Base-by-base conservation (phyloP, 2,797 vertebrate genomes). In the Helicolenus hilgendorfi region DNA sequence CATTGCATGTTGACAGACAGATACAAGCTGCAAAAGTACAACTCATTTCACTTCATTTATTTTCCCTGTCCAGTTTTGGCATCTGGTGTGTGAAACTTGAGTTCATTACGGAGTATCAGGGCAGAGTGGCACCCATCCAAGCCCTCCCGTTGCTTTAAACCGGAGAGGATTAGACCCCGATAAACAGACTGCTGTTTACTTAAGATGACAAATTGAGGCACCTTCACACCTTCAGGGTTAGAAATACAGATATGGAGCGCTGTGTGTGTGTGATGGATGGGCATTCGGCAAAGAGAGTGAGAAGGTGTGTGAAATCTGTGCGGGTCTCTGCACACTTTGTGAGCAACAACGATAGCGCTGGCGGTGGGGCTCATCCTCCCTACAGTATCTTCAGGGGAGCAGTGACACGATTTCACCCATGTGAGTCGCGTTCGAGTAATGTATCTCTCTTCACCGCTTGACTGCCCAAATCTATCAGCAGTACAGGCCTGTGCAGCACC, bases 121-220 rank as follows among this genome's bases (percentile, higher is more conserved):
- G 15, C 72, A 73, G 70, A 86, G 74, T 73, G 69, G 77, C 86
- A 89, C 41, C 59, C 53, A 55, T 87, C 81, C 86, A 84, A 83
- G 67, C 27, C 5, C 60, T 29, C 72, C 89, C 4, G 5, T 10
- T 27, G 77, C 85, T 88, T 86, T 63, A 69, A 90, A 90, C 72
- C 2, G 35, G 71, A 68, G 70, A 82, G 79, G 89, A 93, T 94
- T 80, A 92, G 77, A 76, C 56, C 15, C 81, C 68, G 95, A 96
- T 94, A 95, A 94, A 96, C 90, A 94, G 77, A 89, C 87, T 76
- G 71, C 58, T 90, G 94, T 93, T 95, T 95, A 95, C 79, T 87
- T 89, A 91, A 88, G 89, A 93, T 91, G 94, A 94, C 86, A 94
- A 93, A 94, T 91, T 88, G 87, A 91, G 89, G 63, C 71, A 41